phyloP scores from a whole-genome alignment of 1,140 invertebrate genomes.

The Trissolcus basalis region DNA sequence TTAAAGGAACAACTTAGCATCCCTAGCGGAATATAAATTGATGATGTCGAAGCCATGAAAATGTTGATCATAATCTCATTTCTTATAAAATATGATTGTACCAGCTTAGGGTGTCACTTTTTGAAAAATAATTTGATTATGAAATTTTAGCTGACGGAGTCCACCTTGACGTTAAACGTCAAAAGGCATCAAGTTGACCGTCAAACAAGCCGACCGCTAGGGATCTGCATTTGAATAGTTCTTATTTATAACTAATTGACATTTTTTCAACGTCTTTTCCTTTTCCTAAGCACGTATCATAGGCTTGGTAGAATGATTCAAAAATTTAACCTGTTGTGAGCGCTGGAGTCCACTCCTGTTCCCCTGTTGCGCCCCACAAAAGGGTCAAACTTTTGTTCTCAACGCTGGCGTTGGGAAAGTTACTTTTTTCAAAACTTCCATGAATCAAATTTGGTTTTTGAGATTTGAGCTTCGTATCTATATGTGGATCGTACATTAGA shows the following conservation, averaged over 20 bases:
- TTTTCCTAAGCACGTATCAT: conserved; percentile 42
- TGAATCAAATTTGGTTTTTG: conserved; percentile 59
- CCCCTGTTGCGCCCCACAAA: conserved; percentile 92
- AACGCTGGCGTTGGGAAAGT: conserved; percentile 31
- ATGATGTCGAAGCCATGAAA: too few relatives aligned
- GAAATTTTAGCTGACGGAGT: too few relatives aligned
- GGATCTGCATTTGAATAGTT: too few relatives aligned
- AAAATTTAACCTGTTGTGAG: conserved; percentile 86
- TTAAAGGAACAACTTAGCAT: too few relatives aligned
- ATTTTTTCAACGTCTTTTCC: conserved; percentile 23
- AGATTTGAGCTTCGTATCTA: conserved; percentile 65
- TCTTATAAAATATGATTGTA: too few relatives aligned
- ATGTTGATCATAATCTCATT: too few relatives aligned
- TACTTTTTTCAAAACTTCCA: conserved; percentile 64
- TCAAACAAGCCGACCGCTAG: too few relatives aligned
- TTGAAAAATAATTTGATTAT: too few relatives aligned
- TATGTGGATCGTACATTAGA: neutral
- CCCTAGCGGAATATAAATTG: too few relatives aligned
- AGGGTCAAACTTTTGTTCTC: conserved; percentile 81
- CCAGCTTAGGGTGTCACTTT: too few relatives aligned
- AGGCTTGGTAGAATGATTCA: neutral
- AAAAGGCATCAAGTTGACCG: too few relatives aligned
- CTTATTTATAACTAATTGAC: neutral
- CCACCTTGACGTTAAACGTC: too few relatives aligned
- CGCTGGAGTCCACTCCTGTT: conserved; percentile 96